These are phyloP conservation scores for Phaenicophaeus curvirostris DNA, from an alignment of 2,797 vertebrate genomes.

Conservation along the genomic window DNA sequence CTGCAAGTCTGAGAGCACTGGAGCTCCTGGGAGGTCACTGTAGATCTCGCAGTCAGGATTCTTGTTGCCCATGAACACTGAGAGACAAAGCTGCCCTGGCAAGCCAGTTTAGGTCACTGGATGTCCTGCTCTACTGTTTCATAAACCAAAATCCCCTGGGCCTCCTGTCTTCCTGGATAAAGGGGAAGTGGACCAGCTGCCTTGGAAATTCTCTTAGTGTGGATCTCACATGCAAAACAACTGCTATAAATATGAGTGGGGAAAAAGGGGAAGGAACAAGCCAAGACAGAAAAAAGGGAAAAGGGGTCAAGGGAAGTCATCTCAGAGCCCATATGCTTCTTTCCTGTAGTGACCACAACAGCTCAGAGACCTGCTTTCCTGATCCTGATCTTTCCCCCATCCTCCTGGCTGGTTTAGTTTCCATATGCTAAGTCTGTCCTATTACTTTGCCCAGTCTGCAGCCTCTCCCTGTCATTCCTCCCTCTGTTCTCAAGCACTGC, in stretches of 20 bases:
- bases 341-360: background rate
- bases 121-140: background rate
- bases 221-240: conserved; percentile 32
- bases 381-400: background rate
- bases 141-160: background rate
- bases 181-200: conserved; percentile 69
- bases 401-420: background rate
- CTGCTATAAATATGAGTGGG: conserved; percentile 68
- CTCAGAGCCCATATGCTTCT: background rate
- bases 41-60: background rate
- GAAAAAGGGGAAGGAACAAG: conserved; percentile 70
- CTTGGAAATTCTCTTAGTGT: conserved; percentile 64
- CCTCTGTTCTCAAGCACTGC: background rate
- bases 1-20: background rate
- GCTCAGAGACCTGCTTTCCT: background rate
- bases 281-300: background rate
- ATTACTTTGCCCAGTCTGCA: background rate
- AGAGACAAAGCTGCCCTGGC: background rate
- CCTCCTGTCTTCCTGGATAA: conserved; percentile 36
- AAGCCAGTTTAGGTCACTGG: background rate
- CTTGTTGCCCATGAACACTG: background rate
- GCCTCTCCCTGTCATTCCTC: background rate
- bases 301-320: background rate
- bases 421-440: background rate
- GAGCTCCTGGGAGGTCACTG: background rate